Evolutionary conservation across 2,888 invertebrate species (phyloP), one percentile per base, ranked within the genome.

Genomic region (Emmelina monodactyla): DNA sequence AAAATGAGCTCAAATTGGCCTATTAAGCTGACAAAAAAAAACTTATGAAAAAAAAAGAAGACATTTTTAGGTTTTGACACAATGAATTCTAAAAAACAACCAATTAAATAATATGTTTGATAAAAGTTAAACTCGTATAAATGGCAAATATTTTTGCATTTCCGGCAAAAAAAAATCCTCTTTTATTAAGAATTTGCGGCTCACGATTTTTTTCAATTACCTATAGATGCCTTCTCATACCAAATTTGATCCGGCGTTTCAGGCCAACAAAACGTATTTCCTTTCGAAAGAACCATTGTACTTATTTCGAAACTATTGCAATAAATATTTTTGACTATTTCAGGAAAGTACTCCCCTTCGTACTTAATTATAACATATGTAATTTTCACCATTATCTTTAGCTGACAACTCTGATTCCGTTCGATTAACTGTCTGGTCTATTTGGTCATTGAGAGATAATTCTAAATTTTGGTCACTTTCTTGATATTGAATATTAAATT

Each of bases 291-390:
- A 3, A 37, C 30, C 41, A 37, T 42, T 10, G 44, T 43, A 16
- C 44, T 44, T 28, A 43, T 34, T 44, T 46, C 42, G 29, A 33
- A 43, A 25, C 7, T 33, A 14, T 40, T 39, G 22, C 33, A 28
- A 32, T 43, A 37, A 36, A 40, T 28, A 41, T 43, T 37, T 39
- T 45, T 37, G 39, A 44, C 38, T 14, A 38, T n/a, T 14, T 43
- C 44, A 14, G 43, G 40, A 34, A 44, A 44, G 32, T 37, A 40
- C 34, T 42, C 37, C 33, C 40, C 40, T 38, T 44, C 44, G 35
- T 42, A 44, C 32, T 37, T 32, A 10, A 39, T 32, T 34, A 40
- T 42, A 9, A 42, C 40, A 29, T 35, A 40, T 28, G 28, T 28
- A 28, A 9, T 6, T 28, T n/a, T 16, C 22, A 4, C 9, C 11